A percentile compares a stretch with the other conserved stretches of the same genome.
These are phyloP conservation scores for Stomorhina lunata DNA, from an alignment of 2,888 invertebrate genomes.

Conservation along the genomic window DNA sequence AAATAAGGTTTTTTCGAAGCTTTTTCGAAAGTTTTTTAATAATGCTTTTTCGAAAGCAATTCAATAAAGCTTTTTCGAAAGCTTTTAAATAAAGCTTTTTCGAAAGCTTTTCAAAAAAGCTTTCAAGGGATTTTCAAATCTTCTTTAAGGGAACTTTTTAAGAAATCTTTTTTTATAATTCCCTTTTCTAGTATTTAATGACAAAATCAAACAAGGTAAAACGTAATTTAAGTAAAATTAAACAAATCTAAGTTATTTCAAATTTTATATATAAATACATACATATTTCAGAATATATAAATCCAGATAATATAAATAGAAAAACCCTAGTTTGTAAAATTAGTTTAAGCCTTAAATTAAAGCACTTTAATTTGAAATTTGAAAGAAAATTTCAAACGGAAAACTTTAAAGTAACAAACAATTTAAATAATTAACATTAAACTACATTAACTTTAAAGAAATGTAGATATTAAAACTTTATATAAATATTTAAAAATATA, in stretches of 20 bases:
- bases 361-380: constrained; percentile 3
- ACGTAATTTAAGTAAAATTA: constrained; percentile 47
- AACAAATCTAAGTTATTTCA: neutral
- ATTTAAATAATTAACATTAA: constrained; percentile 1
- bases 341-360: constrained; percentile 43
- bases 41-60: neutral
- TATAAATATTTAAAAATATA: constrained; percentile 46
- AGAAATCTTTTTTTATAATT: too few species aligned
- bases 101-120: neutral
- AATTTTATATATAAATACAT: constrained; percentile 18
- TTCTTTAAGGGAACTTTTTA: neutral
- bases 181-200: constrained; percentile 11
- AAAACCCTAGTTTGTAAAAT: constrained; percentile 34
- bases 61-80: too few species aligned
- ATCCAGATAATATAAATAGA: constrained; percentile 42
- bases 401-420: neutral
- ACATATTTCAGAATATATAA: constrained; percentile 33
- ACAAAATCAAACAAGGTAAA: constrained; percentile 59
- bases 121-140: neutral
- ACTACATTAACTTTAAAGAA: constrained; percentile 32
- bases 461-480: constrained; percentile 63
- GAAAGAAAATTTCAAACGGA: neutral
- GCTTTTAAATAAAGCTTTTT: neutral
- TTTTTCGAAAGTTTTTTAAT: neutral
- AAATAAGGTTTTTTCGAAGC: too few species aligned